phyloP scores from a whole-genome alignment of 2,888 invertebrate genomes.

The Acanthoscelides obtectus region DNA sequence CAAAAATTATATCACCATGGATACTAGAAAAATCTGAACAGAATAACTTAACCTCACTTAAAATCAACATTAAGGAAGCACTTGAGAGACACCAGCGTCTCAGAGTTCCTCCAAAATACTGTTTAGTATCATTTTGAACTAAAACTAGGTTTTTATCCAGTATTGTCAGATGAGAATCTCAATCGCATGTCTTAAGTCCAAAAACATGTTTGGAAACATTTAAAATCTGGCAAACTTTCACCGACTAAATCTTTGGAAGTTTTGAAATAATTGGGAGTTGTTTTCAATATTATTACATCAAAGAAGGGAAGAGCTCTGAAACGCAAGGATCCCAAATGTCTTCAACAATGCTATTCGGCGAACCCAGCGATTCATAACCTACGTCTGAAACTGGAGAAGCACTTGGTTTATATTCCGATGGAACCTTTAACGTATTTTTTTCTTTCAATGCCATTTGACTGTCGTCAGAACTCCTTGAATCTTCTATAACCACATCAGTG shows the following conservation, averaged over 20 bases:
- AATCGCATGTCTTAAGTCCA: no score
- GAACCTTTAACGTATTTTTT: constrained; percentile 15
- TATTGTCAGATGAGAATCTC: no score
- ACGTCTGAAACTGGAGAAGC: constrained; percentile 50
- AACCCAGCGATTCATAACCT: constrained; percentile 64
- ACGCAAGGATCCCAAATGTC: constrained; percentile 68
- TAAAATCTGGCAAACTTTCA: no score
- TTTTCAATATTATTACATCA: constrained; percentile 54
- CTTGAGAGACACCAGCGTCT: background rate
- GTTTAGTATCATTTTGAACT: background rate
- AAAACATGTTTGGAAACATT: background rate
- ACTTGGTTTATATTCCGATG: constrained; percentile 21
- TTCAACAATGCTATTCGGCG: constrained; percentile 52
- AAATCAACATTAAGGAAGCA: background rate
- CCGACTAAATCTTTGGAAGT: no score
- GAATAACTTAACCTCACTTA: background rate
- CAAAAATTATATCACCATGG: no score
- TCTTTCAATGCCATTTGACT: constrained; percentile 5
- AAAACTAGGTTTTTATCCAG: background rate
- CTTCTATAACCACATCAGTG: constrained; percentile 9
- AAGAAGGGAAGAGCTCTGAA: constrained; percentile 71
- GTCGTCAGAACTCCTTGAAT: constrained; percentile 30
- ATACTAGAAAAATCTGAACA: no score
- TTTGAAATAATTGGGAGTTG: no score
- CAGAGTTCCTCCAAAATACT: background rate